Percentiles rank a stretch among this genome's conserved stretches.
phyloP scores from a whole-genome alignment of 2,888 invertebrate species.

The Agrotis clavis region DNA sequence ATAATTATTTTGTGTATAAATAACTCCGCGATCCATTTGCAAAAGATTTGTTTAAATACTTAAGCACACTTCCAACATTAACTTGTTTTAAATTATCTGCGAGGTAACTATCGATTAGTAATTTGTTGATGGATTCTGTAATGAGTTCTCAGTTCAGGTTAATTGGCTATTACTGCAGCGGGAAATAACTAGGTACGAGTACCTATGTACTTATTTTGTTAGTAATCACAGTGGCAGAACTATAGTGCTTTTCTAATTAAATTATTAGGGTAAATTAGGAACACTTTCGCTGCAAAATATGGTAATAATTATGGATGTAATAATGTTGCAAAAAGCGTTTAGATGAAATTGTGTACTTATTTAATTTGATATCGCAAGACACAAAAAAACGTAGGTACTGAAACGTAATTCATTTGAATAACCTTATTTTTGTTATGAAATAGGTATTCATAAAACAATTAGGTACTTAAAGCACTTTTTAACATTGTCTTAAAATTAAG shows the following conservation, averaged over 20 bases:
- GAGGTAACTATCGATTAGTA: background rate
- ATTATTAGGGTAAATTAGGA: background rate
- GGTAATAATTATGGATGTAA: background rate
- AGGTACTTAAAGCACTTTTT: no score
- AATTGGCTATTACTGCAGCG: constrained; percentile 15
- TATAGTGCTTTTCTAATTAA: constrained; percentile 28
- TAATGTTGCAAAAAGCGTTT: background rate
- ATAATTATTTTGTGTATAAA: background rate
- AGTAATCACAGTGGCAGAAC: constrained; percentile 26
- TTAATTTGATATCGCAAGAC: background rate
- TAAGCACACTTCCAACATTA: background rate
- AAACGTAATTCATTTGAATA: no score
- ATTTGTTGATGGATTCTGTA: constrained; percentile 5
- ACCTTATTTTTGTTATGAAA: no score
- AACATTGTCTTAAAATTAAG: no score
- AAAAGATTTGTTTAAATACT: background rate
- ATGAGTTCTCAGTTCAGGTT: constrained; percentile 2
- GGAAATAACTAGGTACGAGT: background rate
- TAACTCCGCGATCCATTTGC: background rate
- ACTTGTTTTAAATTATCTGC: background rate
- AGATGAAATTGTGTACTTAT: background rate
- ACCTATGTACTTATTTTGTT: constrained; percentile 4
- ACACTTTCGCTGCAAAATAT: constrained; percentile 4
- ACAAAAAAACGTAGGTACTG: background rate
- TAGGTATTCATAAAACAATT: no score